Conservation (phyloP, 2,888 invertebrate genomes). For the Rhaphigaster nebulosa region DNA sequence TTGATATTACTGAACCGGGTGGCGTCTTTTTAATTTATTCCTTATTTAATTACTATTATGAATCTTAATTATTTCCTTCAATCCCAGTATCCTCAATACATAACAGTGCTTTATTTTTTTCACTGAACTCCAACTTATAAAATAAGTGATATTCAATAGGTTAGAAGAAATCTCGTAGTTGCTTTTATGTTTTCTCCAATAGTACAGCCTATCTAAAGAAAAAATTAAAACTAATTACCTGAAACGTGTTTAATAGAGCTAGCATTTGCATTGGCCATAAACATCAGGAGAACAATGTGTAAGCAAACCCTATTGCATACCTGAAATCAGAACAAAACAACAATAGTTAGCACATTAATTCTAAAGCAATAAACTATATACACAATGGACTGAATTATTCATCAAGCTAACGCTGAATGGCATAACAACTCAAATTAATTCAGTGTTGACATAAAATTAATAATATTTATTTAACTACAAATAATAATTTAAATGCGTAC, state of each 20-base stretch:
- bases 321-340: constrained; percentile 12
- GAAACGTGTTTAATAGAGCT: not conserved
- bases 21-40: too few relatives aligned
- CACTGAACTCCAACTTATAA: too few relatives aligned
- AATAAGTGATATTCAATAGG: too few relatives aligned
- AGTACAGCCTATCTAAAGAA: not conserved
- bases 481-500: too few relatives aligned
- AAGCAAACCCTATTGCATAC: not conserved
- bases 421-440: not conserved
- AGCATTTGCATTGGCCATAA: not conserved
- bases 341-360: constrained; percentile 2
- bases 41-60: too few relatives aligned
- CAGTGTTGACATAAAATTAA: not conserved
- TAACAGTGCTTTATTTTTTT: too few relatives aligned
- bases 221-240: not conserved
- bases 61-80: too few relatives aligned
- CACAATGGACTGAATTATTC: not conserved
- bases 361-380: not conserved
- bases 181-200: not conserved
- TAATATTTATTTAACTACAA: not conserved
- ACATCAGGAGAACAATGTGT: not conserved
- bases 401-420: not conserved
- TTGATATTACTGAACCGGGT: too few relatives aligned
- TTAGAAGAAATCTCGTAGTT: not conserved
- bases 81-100: too few relatives aligned